These are phyloP conservation scores for Gnatocerus cornutus DNA, from an alignment of 2,888 invertebrate species.

Conservation along the genomic window DNA sequence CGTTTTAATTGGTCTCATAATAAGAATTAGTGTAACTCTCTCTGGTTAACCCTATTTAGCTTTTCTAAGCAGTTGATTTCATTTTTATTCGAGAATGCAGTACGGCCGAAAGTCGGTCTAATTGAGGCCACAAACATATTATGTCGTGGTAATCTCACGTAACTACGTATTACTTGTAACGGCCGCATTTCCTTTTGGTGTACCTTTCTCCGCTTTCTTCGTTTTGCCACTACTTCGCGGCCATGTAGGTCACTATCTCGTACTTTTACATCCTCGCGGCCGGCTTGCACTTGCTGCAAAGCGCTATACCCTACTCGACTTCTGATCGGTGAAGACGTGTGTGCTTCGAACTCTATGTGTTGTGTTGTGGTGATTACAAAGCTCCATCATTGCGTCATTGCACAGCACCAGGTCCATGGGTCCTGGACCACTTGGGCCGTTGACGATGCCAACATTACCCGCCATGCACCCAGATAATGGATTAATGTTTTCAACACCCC, in stretches of 20 bases:
- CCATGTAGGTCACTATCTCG: constrained; percentile 72
- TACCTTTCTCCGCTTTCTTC: constrained; percentile 72
- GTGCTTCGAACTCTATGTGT: constrained; percentile 57
- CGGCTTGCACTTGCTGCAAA: constrained; percentile 66
- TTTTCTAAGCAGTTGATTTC: constrained; percentile 63
- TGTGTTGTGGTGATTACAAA: constrained; percentile 51
- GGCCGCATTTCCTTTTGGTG: constrained; percentile 70
- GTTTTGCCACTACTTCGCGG: constrained; percentile 70
- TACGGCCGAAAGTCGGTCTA: constrained; percentile 62
- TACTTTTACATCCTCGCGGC: constrained; percentile 69
- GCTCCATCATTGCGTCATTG: constrained; percentile 66
- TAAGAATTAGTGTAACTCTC: constrained; percentile 53
- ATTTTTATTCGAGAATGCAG: constrained; percentile 69
- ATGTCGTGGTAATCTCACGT: constrained; percentile 71
- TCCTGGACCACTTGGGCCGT: constrained; percentile 48
- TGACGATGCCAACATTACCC: constrained; percentile 59
- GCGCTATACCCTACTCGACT: constrained; percentile 56
- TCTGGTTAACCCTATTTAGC: constrained; percentile 53
- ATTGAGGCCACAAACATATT: constrained; percentile 69
- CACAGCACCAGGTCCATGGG: constrained; percentile 58
- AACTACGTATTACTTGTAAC: constrained; percentile 69
- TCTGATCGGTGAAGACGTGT: constrained; percentile 60
- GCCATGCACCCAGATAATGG: constrained; percentile 69
- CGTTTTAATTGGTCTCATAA: constrained; percentile 33
- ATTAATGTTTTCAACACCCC: constrained; percentile 68